Evolutionary conservation across 2,113 vertebrate genomes (phyloP).

Genomic region (Hassar affinis): DNA sequence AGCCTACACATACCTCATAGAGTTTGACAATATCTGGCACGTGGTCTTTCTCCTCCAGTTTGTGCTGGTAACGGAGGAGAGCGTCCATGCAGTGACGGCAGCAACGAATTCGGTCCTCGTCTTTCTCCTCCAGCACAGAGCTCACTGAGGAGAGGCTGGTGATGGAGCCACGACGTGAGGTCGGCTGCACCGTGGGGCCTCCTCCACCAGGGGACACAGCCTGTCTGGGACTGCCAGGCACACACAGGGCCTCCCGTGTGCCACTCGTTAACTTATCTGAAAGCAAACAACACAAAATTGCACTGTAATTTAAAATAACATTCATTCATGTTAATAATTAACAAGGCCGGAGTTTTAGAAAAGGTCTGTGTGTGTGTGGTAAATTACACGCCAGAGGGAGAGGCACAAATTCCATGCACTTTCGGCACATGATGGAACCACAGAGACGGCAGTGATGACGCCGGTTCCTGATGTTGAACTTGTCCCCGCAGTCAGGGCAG

Average conservation of each 20-base stretch:
- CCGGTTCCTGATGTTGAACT: slow-evolving; percentile 89
- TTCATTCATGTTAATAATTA: too few species aligned
- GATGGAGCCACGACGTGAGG: slow-evolving; percentile 77
- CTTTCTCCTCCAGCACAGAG: slow-evolving; percentile 91
- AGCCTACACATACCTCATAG: slow-evolving; percentile 86
- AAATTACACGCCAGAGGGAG: slow-evolving; percentile 86
- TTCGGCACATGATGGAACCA: slow-evolving; percentile 96
- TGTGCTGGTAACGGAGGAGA: slow-evolving; percentile 84
- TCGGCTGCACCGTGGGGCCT: slow-evolving; percentile 28
- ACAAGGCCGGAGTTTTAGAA: background rate
- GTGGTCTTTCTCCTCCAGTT: slow-evolving; percentile 87
- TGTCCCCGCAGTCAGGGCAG: slow-evolving; percentile 94
- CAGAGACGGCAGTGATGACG: slow-evolving; percentile 97
- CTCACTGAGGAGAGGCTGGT: slow-evolving; percentile 90
- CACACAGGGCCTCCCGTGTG: slow-evolving; percentile 81
- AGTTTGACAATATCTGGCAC: slow-evolving; percentile 85
- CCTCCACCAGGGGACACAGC: slow-evolving; percentile 60
- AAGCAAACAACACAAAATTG: background rate
- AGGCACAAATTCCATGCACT: slow-evolving; percentile 87
- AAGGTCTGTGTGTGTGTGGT: slow-evolving; percentile 18
- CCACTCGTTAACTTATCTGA: slow-evolving; percentile 88
- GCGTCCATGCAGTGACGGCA: slow-evolving; percentile 91
- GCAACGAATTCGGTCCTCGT: slow-evolving; percentile 91
- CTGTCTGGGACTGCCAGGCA: slow-evolving; percentile 78
- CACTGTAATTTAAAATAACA: background rate